phyloP scores from a whole-genome alignment of 2,797 vertebrate genomes.

The Leptodactylus fallax region DNA sequence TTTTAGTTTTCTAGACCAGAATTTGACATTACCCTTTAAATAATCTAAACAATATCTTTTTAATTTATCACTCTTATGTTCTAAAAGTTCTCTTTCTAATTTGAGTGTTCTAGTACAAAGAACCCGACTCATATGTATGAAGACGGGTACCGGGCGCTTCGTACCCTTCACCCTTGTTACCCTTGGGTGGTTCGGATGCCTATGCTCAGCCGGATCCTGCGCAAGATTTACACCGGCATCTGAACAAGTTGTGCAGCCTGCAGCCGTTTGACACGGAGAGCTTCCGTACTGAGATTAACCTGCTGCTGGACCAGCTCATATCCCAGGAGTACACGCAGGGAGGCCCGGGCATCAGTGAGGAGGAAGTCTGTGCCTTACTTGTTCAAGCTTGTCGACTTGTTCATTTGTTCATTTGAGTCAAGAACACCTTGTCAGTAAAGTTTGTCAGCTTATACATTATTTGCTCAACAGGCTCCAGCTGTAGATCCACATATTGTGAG shows the following conservation, averaged over 20 bases:
- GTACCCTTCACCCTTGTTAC: constrained; percentile 39
- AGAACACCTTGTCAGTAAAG: constrained; percentile 94
- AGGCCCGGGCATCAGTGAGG: constrained; percentile 64
- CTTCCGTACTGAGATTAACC: constrained; percentile 86
- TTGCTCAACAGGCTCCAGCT: constrained; percentile 94
- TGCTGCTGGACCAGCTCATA: constrained; percentile 91
- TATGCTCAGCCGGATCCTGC: constrained; percentile 66
- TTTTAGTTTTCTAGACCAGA: too few species aligned
- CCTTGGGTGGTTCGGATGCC: background rate
- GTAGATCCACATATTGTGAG: too few species aligned
- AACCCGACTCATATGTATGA: too few species aligned
- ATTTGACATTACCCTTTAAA: too few species aligned
- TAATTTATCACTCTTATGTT: too few species aligned
- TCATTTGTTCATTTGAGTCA: constrained; percentile 84
- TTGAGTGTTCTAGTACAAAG: too few species aligned
- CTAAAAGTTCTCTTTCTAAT: too few species aligned
- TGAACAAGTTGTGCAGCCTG: constrained; percentile 77
- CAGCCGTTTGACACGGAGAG: constrained; percentile 70
- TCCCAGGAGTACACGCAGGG: constrained; percentile 86
- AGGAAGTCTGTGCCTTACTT: constrained; percentile 85
- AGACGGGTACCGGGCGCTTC: constrained; percentile 54
- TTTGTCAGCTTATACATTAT: constrained; percentile 91
- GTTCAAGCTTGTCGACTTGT: constrained; percentile 86
- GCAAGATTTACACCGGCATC: constrained; percentile 77
- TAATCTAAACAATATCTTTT: too few species aligned